Evolutionary conservation across 2,113 vertebrate genomes (phyloP).

Genomic region (Proteles cristata): DNA sequence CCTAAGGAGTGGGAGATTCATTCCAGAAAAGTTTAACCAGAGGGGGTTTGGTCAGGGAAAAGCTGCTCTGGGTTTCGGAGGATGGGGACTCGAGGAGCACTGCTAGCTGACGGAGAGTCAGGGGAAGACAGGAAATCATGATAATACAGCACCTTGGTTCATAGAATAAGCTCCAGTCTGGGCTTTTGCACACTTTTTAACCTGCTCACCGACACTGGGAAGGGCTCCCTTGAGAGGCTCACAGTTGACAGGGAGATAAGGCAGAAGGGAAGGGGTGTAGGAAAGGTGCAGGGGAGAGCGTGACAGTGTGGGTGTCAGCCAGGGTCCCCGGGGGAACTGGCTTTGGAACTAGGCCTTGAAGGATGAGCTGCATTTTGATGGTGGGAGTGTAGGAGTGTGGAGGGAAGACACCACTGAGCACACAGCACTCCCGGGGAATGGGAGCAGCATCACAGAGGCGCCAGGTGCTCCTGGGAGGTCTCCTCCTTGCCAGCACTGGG

Average conservation of each 20-base stretch:
- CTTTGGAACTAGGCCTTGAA: not conserved
- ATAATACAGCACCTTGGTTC: not conserved
- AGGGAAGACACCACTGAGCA: not conserved
- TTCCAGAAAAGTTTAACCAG: not conserved
- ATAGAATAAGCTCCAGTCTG: not conserved
- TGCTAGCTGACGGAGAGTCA: not conserved
- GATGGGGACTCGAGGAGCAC: not conserved
- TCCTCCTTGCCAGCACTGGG: accelerated
- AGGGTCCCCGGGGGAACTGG: not conserved
- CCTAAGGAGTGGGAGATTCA: not conserved
- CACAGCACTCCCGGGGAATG: not conserved
- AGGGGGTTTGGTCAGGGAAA: not conserved
- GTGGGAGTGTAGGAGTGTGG: not conserved
- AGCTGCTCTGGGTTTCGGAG: not conserved
- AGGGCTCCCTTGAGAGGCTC: not conserved
- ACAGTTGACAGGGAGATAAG: not conserved
- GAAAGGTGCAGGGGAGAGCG: accelerated
- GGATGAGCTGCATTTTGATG: not conserved
- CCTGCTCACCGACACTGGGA: not conserved
- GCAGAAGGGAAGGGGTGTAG: too few species aligned
- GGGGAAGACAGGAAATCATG: accelerated
- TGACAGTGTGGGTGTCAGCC: not conserved
- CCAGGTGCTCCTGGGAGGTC: not conserved
- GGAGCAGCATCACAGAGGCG: accelerated
- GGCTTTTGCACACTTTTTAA: not conserved